Percentiles rank a stretch among this genome's conserved stretches.
phyloP scores from a whole-genome alignment of 2,113 vertebrate genomes.

The Cololabis saira region DNA sequence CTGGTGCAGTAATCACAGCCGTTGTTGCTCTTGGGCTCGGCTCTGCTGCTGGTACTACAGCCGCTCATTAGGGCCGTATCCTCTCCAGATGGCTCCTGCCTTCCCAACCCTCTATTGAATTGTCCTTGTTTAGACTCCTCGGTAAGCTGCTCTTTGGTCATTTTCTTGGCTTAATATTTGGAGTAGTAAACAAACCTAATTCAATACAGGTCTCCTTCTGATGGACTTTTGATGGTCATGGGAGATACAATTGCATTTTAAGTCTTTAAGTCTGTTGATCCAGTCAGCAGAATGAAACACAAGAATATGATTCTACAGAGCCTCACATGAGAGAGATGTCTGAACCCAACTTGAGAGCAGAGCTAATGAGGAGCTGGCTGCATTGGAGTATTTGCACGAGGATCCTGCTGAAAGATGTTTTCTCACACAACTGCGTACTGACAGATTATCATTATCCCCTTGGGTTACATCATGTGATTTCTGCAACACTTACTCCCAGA shows the following conservation, averaged over 20 bases:
- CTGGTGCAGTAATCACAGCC: slow-evolving; percentile 42
- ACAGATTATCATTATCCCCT: slow-evolving; percentile 65
- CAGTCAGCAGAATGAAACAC: slow-evolving; percentile 24
- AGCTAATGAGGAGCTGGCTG: slow-evolving; percentile 53
- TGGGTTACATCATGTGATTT: slow-evolving; percentile 58
- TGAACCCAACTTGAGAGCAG: slow-evolving; percentile 43
- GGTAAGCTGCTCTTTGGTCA: slow-evolving; percentile 52
- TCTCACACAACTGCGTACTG: slow-evolving; percentile 50
- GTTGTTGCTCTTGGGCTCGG: slow-evolving; percentile 50
- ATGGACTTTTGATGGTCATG: slow-evolving; percentile 12
- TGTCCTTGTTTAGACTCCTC: slow-evolving; percentile 58
- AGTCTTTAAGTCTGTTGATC: slow-evolving; percentile 5
- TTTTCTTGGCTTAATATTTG: slow-evolving; percentile 50
- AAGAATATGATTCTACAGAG: slow-evolving; percentile 15
- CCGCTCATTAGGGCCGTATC: slow-evolving; percentile 69
- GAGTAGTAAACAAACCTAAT: slow-evolving; percentile 47
- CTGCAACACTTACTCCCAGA: slow-evolving; percentile 27
- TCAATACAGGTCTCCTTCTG: slow-evolving; percentile 27
- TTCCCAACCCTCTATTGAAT: slow-evolving; percentile 66
- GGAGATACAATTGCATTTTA: slow-evolving; percentile 36
- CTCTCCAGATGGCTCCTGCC: slow-evolving; percentile 77
- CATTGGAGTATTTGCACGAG: slow-evolving; percentile 55
- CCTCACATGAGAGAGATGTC: slow-evolving; percentile 10
- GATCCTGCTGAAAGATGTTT: slow-evolving; percentile 49
- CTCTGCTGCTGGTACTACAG: slow-evolving; percentile 60